Percentiles rank a stretch among this genome's conserved stretches.
Evolutionary conservation across 2,113 vertebrate genomes (phyloP).

Genomic region (Pristiophorus japonicus): DNA sequence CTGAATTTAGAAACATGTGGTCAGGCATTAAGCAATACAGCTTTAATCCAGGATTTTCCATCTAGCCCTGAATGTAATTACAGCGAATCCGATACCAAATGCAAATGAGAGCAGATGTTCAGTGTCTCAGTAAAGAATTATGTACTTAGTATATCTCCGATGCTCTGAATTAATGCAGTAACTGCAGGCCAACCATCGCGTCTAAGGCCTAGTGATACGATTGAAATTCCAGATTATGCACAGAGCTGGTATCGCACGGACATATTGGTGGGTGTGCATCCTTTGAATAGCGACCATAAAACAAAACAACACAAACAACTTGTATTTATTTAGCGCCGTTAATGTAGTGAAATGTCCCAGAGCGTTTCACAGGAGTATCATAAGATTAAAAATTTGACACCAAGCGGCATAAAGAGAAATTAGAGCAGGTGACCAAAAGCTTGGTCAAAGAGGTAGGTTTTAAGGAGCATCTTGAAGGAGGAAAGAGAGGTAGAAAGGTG

Average conservation of each 20-base stretch:
- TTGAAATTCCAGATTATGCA: slow-evolving; percentile 1
- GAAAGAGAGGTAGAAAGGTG: no score
- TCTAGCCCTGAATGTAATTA: slow-evolving; percentile 68
- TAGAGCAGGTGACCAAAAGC: no score
- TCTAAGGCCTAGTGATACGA: background rate
- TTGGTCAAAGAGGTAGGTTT: no score
- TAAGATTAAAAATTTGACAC: no score
- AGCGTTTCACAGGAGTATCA: no score
- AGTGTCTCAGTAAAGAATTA: slow-evolving; percentile 65
- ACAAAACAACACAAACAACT: no score
- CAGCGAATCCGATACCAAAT: slow-evolving; percentile 53
- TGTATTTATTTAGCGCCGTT: no score
- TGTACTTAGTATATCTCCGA: slow-evolving; percentile 54
- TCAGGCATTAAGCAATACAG: slow-evolving; percentile 57
- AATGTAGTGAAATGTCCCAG: no score
- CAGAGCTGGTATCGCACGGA: background rate
- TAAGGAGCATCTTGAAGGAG: no score
- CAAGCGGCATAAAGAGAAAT: no score
- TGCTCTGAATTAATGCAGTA: slow-evolving; percentile 24
- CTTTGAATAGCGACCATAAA: background rate
- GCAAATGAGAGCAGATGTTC: slow-evolving; percentile 72
- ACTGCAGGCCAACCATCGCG: background rate
- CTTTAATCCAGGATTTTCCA: slow-evolving; percentile 65
- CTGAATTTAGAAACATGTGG: slow-evolving; percentile 59
- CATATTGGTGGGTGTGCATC: background rate